Evolutionary conservation across 2,113 vertebrate genomes (phyloP).

Genomic region (Tragelaphus scriptus): DNA sequence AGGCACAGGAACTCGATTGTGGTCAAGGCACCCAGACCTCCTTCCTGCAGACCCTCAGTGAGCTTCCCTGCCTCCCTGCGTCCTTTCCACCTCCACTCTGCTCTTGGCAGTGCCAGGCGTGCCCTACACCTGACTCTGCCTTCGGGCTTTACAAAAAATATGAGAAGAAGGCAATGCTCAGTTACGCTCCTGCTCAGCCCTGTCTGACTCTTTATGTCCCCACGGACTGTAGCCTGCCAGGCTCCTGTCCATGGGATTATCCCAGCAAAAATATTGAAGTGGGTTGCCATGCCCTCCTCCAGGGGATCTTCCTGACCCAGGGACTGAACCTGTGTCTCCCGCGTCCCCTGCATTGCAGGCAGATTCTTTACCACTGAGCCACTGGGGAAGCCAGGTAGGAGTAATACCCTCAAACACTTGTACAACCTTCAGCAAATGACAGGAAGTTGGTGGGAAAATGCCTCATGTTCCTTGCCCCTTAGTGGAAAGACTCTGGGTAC

Average conservation of each 20-base stretch:
- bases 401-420: background rate
- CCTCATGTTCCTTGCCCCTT: background rate
- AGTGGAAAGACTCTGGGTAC: background rate
- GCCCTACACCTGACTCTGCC: background rate
- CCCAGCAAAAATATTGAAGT: background rate
- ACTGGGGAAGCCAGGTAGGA: background rate
- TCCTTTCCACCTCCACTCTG: background rate
- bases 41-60: background rate
- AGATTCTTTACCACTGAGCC: background rate
- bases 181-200: background rate
- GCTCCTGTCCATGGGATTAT: background rate
- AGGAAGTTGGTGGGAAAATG: background rate
- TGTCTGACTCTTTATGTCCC: background rate
- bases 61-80: fast-evolving
- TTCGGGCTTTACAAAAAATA: background rate
- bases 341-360: background rate
- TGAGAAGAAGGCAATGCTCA: fast-evolving
- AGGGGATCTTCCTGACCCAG: background rate
- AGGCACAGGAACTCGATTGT: background rate
- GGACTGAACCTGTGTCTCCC: background rate
- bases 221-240: background rate
- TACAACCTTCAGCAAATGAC: background rate
- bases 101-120: background rate
- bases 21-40: background rate
- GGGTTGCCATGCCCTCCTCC: background rate